Percentiles rank a stretch among this genome's conserved stretches.
These are phyloP conservation scores for Penaeus monodon DNA, from an alignment of 2,888 invertebrate genomes.

Conservation along the genomic window DNA sequence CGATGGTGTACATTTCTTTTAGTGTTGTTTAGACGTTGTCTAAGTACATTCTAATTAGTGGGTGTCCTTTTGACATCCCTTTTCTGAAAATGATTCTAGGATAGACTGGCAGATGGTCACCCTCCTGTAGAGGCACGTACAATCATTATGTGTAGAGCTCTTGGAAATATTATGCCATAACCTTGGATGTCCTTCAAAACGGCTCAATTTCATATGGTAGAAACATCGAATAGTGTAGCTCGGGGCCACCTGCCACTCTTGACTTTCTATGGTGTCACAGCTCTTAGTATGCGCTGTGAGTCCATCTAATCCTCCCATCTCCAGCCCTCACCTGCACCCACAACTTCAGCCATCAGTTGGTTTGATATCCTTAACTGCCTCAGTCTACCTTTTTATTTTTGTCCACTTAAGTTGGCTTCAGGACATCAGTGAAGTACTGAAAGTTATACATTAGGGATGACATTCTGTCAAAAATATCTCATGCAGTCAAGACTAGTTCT, in stretches of 20 bases:
- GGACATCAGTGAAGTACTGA: background rate
- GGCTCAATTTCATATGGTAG: conserved; percentile 63
- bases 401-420: conserved; percentile 8
- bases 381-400: conserved; percentile 7
- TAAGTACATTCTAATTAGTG: conserved; percentile 51
- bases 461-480: too few relatives aligned
- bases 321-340: conserved; percentile 28
- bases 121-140: conserved; percentile 56
- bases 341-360: conserved; percentile 8
- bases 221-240: conserved; percentile 60
- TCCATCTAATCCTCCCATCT: conserved; percentile 15
- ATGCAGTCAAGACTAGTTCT: too few relatives aligned
- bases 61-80: conserved; percentile 49
- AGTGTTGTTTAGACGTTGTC: conserved; percentile 62
- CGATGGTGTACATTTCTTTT: conserved; percentile 60
- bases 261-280: conserved; percentile 35
- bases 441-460: too few relatives aligned
- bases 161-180: conserved; percentile 38
- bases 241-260: conserved; percentile 55
- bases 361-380: conserved; percentile 6
- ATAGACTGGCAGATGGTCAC: conserved; percentile 55
- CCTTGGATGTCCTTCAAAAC: conserved; percentile 50
- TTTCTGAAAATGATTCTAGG: conserved; percentile 33
- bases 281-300: conserved; percentile 13
- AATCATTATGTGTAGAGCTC: conserved; percentile 50